These are phyloP conservation scores for Drosophila leonis DNA, from an alignment of 2,888 invertebrate species.

Conservation along the genomic window DNA sequence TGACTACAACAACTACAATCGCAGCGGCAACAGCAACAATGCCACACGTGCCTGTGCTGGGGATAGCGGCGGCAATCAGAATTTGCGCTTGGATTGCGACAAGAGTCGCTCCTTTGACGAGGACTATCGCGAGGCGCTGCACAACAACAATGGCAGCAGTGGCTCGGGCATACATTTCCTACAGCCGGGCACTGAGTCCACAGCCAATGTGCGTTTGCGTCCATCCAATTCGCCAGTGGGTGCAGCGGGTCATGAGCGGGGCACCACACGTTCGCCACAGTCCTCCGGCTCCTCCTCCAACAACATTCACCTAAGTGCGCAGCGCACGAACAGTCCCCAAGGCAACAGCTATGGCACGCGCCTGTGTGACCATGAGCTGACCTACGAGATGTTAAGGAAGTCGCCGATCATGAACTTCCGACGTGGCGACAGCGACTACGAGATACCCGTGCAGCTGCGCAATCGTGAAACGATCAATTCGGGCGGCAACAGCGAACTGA, in stretches of 20 bases:
- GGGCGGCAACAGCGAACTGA: constrained; percentile 83
- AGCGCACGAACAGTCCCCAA: constrained; percentile 83
- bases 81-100: constrained; percentile 83
- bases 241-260: constrained; percentile 47
- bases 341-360: constrained; percentile 84
- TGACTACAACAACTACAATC: constrained; percentile 83
- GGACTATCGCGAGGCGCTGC: constrained; percentile 81
- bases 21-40: constrained; percentile 21
- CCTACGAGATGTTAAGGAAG: constrained; percentile 84
- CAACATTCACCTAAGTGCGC: constrained; percentile 71
- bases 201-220: constrained; percentile 60
- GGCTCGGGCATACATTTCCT: constrained; percentile 65
- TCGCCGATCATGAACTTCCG: constrained; percentile 85
- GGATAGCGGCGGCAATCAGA: constrained; percentile 77
- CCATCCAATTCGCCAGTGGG: constrained; percentile 77
- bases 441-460: constrained; percentile 76
- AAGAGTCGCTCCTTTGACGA: constrained; percentile 85
- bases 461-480: constrained; percentile 84
- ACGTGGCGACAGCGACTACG: constrained; percentile 82
- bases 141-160: constrained; percentile 70
- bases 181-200: constrained; percentile 56
- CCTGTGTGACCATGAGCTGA: constrained; percentile 85
- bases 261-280: constrained; percentile 80
- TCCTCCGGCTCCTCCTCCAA: constrained; percentile 83
- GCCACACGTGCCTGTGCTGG: constrained; percentile 44